These are phyloP conservation scores for Bombus pyrosoma DNA, from an alignment of 1,140 invertebrate species.

Conservation along the genomic window DNA sequence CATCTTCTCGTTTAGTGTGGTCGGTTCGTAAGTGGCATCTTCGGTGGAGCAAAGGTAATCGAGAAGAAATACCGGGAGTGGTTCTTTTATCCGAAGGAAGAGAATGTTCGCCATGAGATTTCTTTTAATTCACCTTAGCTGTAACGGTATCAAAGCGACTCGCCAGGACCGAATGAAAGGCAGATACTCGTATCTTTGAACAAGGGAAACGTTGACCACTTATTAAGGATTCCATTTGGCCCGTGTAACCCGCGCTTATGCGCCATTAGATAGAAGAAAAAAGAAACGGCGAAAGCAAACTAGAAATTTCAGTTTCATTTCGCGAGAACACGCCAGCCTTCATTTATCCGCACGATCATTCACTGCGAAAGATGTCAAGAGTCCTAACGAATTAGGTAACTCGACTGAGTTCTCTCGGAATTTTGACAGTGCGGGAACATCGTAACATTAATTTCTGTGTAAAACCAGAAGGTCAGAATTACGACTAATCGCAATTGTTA, in stretches of 20 bases:
- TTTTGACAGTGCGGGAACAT: neutral
- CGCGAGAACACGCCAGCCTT: neutral
- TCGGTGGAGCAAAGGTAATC: neutral
- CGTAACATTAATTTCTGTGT: neutral
- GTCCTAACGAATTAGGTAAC: neutral
- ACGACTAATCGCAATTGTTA: no score
- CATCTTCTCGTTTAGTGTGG: neutral
- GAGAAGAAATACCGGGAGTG: neutral
- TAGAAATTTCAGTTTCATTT: conserved; percentile 41
- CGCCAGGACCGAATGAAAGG: neutral
- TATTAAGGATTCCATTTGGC: conserved; percentile 24
- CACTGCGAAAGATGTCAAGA: no score
- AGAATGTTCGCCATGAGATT: neutral
- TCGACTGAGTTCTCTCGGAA: neutral
- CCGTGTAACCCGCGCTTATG: conserved; percentile 13
- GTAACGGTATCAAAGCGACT: neutral
- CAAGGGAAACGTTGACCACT: conserved; percentile 21
- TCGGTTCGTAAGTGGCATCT: no score
- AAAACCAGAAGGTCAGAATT: neutral
- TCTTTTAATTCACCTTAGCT: neutral
- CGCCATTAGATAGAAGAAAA: neutral
- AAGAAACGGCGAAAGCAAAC: neutral
- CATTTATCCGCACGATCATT: no score
- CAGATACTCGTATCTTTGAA: neutral
- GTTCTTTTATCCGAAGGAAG: conserved; percentile 12